A percentile compares a stretch with the other conserved stretches of the same genome.
Conservation (phyloP, 2,797 vertebrate species). For the Basileuterus tristriatus region DNA sequence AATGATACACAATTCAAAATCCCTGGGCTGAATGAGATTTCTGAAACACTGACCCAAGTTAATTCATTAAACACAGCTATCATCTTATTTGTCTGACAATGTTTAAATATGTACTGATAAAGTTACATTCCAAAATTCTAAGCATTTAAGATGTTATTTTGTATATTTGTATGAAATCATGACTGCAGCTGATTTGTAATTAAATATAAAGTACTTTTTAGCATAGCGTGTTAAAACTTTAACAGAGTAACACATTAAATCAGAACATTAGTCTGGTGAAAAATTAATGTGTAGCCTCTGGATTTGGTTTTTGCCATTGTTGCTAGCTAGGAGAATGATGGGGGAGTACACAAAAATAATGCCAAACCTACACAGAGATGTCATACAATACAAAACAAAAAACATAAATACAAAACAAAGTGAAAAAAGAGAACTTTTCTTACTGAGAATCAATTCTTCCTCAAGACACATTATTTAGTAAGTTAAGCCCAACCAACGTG, state of each 20-base stretch:
- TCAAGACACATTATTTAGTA: neutral
- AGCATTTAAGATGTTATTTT: neutral
- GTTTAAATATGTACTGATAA: neutral
- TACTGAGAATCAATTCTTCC: neutral
- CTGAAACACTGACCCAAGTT: neutral
- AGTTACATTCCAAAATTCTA: neutral
- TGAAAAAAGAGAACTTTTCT: neutral
- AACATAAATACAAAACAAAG: neutral
- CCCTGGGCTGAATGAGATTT: neutral
- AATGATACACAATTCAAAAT: neutral
- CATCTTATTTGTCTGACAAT: neutral
- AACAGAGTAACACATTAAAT: neutral
- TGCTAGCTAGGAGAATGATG: neutral
- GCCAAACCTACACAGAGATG: neutral
- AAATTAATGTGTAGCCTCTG: neutral
- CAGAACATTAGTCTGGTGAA: neutral
- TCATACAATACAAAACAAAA: neutral
- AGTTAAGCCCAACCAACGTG: neutral
- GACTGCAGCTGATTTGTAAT: neutral
- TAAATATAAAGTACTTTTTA: neutral
- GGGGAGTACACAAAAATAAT: neutral
- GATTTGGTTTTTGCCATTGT: neutral
- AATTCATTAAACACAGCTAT: neutral
- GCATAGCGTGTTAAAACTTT: neutral
- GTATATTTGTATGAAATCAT: neutral